Evolutionary conservation across 2,888 invertebrate species (phyloP).

Genomic region (Baronia brevicornis): DNA sequence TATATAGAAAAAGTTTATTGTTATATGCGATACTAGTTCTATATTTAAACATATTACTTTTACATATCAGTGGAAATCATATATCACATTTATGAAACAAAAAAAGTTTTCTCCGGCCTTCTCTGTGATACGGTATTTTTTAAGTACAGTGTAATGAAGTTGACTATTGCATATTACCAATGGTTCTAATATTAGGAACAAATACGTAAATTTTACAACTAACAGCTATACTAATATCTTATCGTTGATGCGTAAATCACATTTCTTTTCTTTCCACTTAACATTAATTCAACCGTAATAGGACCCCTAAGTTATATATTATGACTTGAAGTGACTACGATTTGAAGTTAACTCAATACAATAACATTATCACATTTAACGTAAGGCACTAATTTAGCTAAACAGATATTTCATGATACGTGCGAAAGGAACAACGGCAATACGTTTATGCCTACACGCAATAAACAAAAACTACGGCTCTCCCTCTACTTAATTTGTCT

Average conservation of each 20-base stretch:
- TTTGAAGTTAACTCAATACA: conserved; percentile 58
- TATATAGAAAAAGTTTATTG: conserved; percentile 5
- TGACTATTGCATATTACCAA: conserved; percentile 54
- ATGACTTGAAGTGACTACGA: conserved; percentile 75
- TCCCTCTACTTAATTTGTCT: conserved; percentile 31
- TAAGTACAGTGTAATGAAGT: conserved; percentile 64
- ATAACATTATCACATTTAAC: conserved; percentile 66
- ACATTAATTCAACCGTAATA: conserved; percentile 43
- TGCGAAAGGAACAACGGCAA: conserved; percentile 57
- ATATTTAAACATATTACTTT: conserved; percentile 4
- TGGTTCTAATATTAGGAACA: conserved; percentile 63
- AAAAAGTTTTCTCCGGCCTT: conserved; percentile 11
- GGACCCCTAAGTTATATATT: conserved; percentile 69
- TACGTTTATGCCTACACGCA: conserved; percentile 23
- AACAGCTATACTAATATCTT: conserved; percentile 43
- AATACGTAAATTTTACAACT: conserved; percentile 46
- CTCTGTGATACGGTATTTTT: conserved; percentile 41
- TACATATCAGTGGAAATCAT: conserved; percentile 15
- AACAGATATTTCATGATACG: conserved; percentile 37
- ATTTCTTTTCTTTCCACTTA: conserved; percentile 49
- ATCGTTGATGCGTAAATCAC: conserved; percentile 52
- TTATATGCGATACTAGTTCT: conserved; percentile 1
- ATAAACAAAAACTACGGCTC: conserved; percentile 35
- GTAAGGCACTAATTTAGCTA: conserved; percentile 31
- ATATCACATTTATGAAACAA: conserved; percentile 15